phyloP scores from a whole-genome alignment of 2,888 invertebrate species.

The Acanthosepion lycidas region DNA sequence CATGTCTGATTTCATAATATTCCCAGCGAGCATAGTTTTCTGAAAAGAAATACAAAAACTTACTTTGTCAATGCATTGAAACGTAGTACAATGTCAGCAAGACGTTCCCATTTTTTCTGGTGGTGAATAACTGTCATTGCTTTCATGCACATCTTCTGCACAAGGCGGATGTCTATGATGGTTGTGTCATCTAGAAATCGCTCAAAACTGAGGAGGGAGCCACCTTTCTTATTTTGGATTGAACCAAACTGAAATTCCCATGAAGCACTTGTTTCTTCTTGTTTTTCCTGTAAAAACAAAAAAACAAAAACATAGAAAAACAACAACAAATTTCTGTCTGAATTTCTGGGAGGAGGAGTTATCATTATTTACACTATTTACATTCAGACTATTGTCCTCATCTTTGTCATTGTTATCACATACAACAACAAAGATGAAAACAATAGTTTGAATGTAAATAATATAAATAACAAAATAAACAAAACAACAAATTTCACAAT shows the following conservation, averaged over 20 bases:
- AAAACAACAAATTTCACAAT: no score
- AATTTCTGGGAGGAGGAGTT: no score
- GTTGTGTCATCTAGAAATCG: conserved; percentile 69
- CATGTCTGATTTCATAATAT: background rate
- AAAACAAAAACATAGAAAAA: background rate
- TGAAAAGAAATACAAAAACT: conserved; percentile 52
- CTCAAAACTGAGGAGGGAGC: conserved; percentile 72
- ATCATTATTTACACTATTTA: no score
- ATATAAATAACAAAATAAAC: no score
- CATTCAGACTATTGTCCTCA: no score
- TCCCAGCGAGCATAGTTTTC: background rate
- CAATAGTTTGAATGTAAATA: no score
- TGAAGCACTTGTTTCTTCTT: conserved; percentile 57
- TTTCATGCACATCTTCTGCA: conserved; percentile 66
- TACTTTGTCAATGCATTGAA: conserved; percentile 73
- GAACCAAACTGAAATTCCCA: conserved; percentile 69
- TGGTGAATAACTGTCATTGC: conserved; percentile 71
- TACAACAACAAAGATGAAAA: no score
- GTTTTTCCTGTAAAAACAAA: conserved; percentile 62
- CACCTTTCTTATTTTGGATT: conserved; percentile 68
- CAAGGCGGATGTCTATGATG: conserved; percentile 67
- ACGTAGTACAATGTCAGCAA: conserved; percentile 72
- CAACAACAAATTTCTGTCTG: no score
- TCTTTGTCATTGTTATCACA: no score
- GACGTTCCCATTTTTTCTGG: conserved; percentile 73